Evolutionary conservation across 2,797 vertebrate species (phyloP), one percentile per base, ranked within the genome.

Genomic region (Oreochromis grahami): DNA sequence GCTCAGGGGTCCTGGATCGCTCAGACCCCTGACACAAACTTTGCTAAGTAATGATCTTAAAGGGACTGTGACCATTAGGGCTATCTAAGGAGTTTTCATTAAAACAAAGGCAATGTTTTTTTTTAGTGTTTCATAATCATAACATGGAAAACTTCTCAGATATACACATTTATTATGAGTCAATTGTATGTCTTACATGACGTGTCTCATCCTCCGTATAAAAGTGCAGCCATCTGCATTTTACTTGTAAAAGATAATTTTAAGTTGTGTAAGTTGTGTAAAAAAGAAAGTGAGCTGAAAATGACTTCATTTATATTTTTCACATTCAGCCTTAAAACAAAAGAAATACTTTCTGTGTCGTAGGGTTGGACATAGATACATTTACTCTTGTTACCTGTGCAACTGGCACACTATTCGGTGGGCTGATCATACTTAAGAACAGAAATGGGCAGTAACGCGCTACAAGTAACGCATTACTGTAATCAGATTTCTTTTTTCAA

Each of bases 71-170:
- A 11, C 56, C 17, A 34, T 34, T 6, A 19, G 2, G 56, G 26
- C 15, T 32, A 17, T 58, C 55, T 24, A 24, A 24, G 11, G 52
- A 0, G 0, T 53, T 53, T 53, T 24, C n/a, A 53, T 53, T 0
- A 56, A 56, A 56, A 58, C 26, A 58, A 58, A 58, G 56, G 15
- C 5, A 3, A 11, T 60, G 36, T 60, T 5, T 60, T n/a, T n/a
- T 58, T 58, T 58, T 32, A 32, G 26, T 29, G 55, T 56, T 17
- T 56, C 55, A 10, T 58, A 58, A 32, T 32, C 26, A 58, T 5
- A 58, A 58, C 1, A 58, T 32, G 26, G 55, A 17, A 32, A 58
- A 17, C 55, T 32, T 58, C 55, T 58, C 2, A 58, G 26, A 17
- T 56, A 29, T 17, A 56, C 14, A 56, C 8, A 0, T 29, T 29